phyloP scores from a whole-genome alignment of 92 coral and sea anemone genomes.

The Zoanthus gigantus region DNA sequence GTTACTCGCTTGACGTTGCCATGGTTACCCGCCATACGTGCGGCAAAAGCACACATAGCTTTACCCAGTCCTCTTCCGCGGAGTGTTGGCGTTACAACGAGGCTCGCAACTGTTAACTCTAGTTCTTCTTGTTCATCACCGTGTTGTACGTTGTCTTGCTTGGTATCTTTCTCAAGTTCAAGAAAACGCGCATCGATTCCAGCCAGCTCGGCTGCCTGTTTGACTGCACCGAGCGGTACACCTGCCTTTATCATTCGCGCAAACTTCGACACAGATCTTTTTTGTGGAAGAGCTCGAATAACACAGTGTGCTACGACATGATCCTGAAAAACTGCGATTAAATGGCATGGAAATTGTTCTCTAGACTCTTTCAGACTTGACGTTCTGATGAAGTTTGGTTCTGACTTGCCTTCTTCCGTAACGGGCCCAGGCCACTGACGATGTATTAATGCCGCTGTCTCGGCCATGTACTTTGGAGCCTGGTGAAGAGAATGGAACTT shows the following conservation, averaged over 20 bases:
- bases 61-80: constrained; percentile 76
- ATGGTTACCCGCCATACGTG: constrained; percentile 51
- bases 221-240: constrained; percentile 58
- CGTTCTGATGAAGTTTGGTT: constrained; percentile 53
- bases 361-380: constrained; percentile 67
- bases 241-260: constrained; percentile 66
- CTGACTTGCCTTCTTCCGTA: constrained; percentile 52
- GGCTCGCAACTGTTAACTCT: constrained; percentile 53
- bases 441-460: constrained; percentile 57
- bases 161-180: background rate
- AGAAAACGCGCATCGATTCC: constrained; percentile 61
- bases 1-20: constrained; percentile 49
- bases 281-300: constrained; percentile 21
- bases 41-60: constrained; percentile 61
- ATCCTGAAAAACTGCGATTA: constrained; percentile 51
- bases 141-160: background rate
- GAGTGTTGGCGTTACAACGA: constrained; percentile 69
- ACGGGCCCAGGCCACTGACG: constrained; percentile 71
- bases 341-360: constrained; percentile 68
- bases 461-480: constrained; percentile 46
- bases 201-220: constrained; percentile 58
- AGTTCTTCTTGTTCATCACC: background rate
- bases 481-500: constrained; percentile 60
- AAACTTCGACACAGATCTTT: constrained; percentile 28
- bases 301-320: constrained; percentile 65